Evolutionary conservation across 2,888 invertebrate species (phyloP).

Genomic region (Anoplius nigerrimus): DNA sequence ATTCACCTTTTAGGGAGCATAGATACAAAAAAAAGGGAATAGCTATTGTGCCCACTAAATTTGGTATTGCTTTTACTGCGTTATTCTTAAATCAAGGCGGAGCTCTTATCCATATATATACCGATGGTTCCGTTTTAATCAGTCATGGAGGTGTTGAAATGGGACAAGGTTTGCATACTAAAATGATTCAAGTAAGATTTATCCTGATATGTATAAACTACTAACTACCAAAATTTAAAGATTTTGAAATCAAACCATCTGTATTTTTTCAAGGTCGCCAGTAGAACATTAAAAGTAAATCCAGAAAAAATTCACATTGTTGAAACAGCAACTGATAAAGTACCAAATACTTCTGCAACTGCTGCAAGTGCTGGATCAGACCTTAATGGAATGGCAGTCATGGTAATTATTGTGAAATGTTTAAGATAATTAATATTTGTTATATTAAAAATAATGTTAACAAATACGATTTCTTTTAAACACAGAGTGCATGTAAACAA

Average conservation of each 20-base stretch:
- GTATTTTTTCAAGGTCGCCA: slow-evolving; percentile 79
- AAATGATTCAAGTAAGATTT: slow-evolving; percentile 87
- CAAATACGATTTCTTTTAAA: slow-evolving; percentile 32
- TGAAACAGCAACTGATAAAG: slow-evolving; percentile 92
- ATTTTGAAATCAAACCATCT: no score
- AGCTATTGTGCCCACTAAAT: slow-evolving; percentile 88
- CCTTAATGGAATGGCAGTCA: slow-evolving; percentile 93
- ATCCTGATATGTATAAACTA: no score
- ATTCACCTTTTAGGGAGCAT: slow-evolving; percentile 79
- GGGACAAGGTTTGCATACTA: slow-evolving; percentile 97
- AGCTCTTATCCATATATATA: slow-evolving; percentile 90
- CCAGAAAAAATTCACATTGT: slow-evolving; percentile 85
- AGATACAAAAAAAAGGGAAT: slow-evolving; percentile 93
- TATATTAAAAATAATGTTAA: not conserved
- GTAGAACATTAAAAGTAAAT: slow-evolving; percentile 83
- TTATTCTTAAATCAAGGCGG: slow-evolving; percentile 89
- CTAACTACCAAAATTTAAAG: no score
- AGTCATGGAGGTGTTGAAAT: slow-evolving; percentile 97
- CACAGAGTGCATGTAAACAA: slow-evolving; percentile 85
- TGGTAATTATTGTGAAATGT: slow-evolving; percentile 75
- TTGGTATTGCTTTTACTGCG: slow-evolving; percentile 88
- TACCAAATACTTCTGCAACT: slow-evolving; percentile 93
- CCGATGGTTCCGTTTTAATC: slow-evolving; percentile 91
- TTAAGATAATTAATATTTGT: not conserved
- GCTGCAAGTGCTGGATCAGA: slow-evolving; percentile 93